These are phyloP conservation scores for Acarapis woodi DNA, from an alignment of 1,140 invertebrate species.

Conservation along the genomic window DNA sequence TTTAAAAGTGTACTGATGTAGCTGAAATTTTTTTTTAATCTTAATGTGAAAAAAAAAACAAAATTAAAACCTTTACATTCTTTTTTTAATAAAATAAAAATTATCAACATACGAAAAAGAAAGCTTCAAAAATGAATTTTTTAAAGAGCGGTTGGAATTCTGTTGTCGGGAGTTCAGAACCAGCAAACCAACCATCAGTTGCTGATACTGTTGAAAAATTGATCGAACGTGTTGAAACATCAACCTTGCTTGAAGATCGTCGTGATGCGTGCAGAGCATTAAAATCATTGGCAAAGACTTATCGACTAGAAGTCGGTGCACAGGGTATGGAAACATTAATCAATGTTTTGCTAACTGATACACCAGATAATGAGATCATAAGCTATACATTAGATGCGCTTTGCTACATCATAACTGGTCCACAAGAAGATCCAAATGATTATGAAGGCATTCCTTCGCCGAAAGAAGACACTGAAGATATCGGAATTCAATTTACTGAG, in stretches of 20 bases:
- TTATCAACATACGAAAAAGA: too few species aligned
- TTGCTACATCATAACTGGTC: slow-evolving; percentile 58
- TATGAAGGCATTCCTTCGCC: not conserved
- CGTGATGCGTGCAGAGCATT: slow-evolving; percentile 82
- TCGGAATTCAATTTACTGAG: slow-evolving; percentile 87
- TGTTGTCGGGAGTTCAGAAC: slow-evolving; percentile 47
- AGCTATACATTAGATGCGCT: slow-evolving; percentile 69
- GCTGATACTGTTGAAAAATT: slow-evolving; percentile 68
- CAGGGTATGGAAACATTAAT: slow-evolving; percentile 65
- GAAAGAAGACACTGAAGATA: slow-evolving; percentile 16
- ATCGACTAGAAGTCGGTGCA: slow-evolving; percentile 76
- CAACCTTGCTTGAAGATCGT: slow-evolving; percentile 70
- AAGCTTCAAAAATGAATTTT: slow-evolving; percentile 40
- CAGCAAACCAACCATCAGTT: slow-evolving; percentile 37
- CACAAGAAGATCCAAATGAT: slow-evolving; percentile 20
- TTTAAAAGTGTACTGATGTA: too few species aligned
- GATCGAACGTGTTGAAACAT: slow-evolving; percentile 64
- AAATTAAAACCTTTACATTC: too few species aligned
- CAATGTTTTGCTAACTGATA: slow-evolving; percentile 22
- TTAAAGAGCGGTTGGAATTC: slow-evolving; percentile 57
- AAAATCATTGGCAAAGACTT: slow-evolving; percentile 70
- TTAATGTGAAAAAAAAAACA: too few species aligned
- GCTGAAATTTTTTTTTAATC: too few species aligned
- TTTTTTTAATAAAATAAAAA: too few species aligned
- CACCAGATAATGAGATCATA: slow-evolving; percentile 63